Conservation (phyloP, 2,888 invertebrate genomes). For the Leucozona laternaria region DNA sequence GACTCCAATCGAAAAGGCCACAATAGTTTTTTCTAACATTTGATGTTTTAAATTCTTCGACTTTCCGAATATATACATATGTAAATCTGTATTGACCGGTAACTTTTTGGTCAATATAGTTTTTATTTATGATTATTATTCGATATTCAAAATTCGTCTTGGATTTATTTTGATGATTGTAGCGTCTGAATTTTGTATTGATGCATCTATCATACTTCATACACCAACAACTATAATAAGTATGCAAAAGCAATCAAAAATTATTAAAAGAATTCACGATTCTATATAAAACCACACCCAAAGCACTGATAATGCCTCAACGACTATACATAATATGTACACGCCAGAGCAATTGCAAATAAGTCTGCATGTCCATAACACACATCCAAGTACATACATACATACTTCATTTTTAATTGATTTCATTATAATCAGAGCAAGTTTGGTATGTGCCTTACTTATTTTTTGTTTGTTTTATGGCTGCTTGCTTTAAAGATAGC, state of each 20-base stretch:
- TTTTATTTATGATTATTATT: no score
- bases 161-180: no score
- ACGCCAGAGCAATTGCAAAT: neutral
- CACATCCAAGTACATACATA: neutral
- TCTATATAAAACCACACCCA: neutral
- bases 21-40: no score
- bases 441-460: constrained; percentile 5
- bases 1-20: no score
- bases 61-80: no score
- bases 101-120: no score
- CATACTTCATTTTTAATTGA: neutral
- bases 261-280: neutral
- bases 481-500: neutral
- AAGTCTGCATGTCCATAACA: neutral
- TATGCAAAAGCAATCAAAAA: neutral
- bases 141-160: no score
- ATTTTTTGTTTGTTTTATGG: neutral
- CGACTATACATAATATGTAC: neutral
- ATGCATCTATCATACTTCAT: no score
- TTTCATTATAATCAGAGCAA: constrained; percentile 7
- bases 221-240: no score
- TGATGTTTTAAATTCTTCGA: no score
- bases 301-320: constrained; percentile 15
- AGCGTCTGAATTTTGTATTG: no score
- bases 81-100: no score